These are phyloP conservation scores for Menura novaehollandiae DNA, from an alignment of 2,113 vertebrate genomes.

Conservation along the genomic window DNA sequence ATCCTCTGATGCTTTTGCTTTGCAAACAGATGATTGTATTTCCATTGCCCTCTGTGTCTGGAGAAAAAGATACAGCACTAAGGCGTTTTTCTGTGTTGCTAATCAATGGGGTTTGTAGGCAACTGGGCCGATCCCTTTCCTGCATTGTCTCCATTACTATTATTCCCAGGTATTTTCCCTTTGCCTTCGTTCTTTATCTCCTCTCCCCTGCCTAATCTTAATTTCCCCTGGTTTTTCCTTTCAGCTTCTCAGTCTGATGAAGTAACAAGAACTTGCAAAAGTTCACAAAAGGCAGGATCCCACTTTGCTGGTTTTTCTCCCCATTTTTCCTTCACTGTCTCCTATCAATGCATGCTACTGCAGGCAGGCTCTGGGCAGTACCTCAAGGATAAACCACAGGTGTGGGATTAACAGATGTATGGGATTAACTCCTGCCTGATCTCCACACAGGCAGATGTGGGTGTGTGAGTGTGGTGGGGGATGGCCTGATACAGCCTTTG, in stretches of 20 bases:
- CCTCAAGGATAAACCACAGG: background rate
- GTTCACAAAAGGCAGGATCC: background rate
- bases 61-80: background rate
- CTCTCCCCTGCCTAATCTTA: background rate
- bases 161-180: background rate
- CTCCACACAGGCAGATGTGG: background rate
- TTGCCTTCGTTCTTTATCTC: background rate
- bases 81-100: background rate
- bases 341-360: background rate
- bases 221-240: background rate
- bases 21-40: slow-evolving; percentile 54
- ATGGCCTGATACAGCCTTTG: background rate
- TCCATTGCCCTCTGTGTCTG: slow-evolving; percentile 41
- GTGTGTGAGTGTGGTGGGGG: background rate
- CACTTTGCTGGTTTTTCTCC: background rate
- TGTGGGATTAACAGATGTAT: no score
- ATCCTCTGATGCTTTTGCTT: slow-evolving; percentile 28
- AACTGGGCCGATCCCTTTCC: background rate
- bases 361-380: background rate
- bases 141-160: background rate
- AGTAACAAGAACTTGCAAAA: background rate
- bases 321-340: background rate
- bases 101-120: background rate
- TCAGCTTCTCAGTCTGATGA: background rate
- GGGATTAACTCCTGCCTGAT: background rate